Conservation (phyloP, 2,888 invertebrate genomes). For the Hartigia nigra region DNA sequence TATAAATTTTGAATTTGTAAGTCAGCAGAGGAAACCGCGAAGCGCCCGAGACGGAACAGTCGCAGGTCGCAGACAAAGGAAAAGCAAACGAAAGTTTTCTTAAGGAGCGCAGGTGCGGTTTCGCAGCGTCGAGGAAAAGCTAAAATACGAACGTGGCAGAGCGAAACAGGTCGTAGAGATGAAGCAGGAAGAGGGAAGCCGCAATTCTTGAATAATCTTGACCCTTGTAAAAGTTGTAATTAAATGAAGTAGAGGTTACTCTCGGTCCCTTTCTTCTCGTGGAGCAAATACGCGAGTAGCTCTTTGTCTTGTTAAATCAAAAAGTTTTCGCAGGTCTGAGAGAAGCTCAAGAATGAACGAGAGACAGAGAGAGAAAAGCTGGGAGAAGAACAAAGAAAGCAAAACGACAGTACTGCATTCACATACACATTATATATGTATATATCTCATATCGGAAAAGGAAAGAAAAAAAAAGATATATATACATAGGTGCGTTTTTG, state of each 20-base stretch:
- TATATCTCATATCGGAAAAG: neutral
- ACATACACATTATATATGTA: neutral
- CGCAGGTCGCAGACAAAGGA: neutral
- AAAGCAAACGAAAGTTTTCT: neutral
- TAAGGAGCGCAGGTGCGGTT: neutral
- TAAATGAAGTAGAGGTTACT: conserved; percentile 19
- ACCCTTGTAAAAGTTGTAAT: conserved; percentile 21
- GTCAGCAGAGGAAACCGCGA: neutral
- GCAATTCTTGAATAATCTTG: neutral
- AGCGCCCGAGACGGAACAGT: neutral
- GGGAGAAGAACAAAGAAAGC: neutral
- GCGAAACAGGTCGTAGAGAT: neutral
- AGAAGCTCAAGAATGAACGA: neutral
- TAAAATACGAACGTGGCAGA: conserved; percentile 6
- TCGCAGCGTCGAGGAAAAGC: neutral
- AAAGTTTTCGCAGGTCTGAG: neutral
- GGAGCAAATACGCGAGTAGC: conserved; percentile 17
- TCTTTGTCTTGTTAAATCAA: conserved; percentile 13
- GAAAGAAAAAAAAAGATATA: neutral
- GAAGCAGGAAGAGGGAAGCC: neutral
- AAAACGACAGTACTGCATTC: neutral
- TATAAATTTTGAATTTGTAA: neutral
- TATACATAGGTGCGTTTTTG: neutral
- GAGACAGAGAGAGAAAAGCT: neutral
- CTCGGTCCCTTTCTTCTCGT: conserved; percentile 16